Base-by-base conservation (phyloP, 2,888 invertebrate genomes). In the Clusia tigrina region DNA sequence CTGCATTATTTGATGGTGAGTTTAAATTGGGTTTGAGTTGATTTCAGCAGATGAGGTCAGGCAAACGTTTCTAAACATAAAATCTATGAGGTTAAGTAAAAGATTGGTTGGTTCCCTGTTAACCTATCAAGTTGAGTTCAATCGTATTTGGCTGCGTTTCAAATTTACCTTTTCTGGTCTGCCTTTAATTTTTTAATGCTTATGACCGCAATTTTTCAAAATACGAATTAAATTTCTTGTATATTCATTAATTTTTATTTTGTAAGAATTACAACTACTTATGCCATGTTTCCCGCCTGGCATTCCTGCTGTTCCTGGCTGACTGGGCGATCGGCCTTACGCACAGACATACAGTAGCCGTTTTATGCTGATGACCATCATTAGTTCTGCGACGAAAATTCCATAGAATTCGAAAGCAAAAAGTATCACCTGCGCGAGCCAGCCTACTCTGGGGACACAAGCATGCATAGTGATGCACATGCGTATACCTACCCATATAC, bases 311-410 rank as follows among this genome's bases (percentile, higher is more conserved):
- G n/a, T n/a, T 32, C 32, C 32, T 32, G 32, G 6, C 32, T 32
- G n/a, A n/a, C n/a, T 32, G 32, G 5, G 32, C 12, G 32, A 9
- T 32, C 12, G 32, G 32, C 12, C 32, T 9, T 32, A 32, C 32
- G 42, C 42, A 17, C 42, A 12, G 5, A 32, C 32, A 71, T 69
- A 71, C 76, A 72, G 77, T 76, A 75, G 74, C 73, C 64, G 58
- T 52, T 65, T 63, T 59, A 60, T 61, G 63, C 60, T 78, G 75
- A 78, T 78, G 72, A 78, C 69, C 72, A 69, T 78, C 78, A 79
- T 78, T 79, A 78, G 74, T 80, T 77, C 69, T 71, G 71, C 70
- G 71, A 71, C 74, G 70, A 71, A 69, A 74, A 78, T 78, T 80
- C 77, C 74, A 71, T 68, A 71, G 79, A 79, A 77, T 69, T 65